These are phyloP conservation scores for Papilio helenus DNA, from an alignment of 1,140 invertebrate genomes.

Conservation along the genomic window DNA sequence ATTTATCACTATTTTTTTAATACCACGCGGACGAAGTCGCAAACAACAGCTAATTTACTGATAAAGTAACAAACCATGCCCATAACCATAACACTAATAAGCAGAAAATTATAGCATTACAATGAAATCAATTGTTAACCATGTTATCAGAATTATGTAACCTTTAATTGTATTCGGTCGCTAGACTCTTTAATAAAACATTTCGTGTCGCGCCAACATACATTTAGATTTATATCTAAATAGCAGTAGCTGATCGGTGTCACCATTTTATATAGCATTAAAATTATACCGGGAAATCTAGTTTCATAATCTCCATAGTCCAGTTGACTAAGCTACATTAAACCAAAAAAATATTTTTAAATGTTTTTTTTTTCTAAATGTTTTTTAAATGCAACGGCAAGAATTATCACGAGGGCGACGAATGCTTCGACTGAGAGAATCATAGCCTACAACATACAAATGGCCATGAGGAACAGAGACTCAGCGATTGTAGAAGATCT, in stretches of 20 bases:
- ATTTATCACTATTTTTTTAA: too few species aligned
- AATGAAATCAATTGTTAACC: background rate
- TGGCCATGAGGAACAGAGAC: too few species aligned
- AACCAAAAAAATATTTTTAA: too few species aligned
- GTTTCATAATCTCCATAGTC: background rate
- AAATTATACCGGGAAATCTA: background rate
- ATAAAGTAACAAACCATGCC: background rate
- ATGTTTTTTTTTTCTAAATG: too few species aligned
- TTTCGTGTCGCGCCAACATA: slow-evolving; percentile 8
- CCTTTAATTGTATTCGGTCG: background rate
- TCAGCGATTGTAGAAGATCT: too few species aligned
- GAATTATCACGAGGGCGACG: too few species aligned
- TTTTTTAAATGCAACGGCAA: too few species aligned
- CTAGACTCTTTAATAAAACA: slow-evolving; percentile 1
- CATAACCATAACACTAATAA: background rate
- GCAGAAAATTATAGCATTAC: background rate
- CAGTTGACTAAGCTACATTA: background rate
- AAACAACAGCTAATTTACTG: too few species aligned
- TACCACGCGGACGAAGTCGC: too few species aligned
- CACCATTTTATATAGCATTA: background rate
- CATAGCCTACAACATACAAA: too few species aligned
- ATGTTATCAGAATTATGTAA: background rate
- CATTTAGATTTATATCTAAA: slow-evolving; percentile 19
- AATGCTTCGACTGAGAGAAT: too few species aligned
- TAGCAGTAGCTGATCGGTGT: slow-evolving; percentile 7